Percentiles rank a stretch among this genome's conserved stretches.
Evolutionary conservation across 2,797 vertebrate species (phyloP).

Genomic region (Parauchenoglanis punctatus): DNA sequence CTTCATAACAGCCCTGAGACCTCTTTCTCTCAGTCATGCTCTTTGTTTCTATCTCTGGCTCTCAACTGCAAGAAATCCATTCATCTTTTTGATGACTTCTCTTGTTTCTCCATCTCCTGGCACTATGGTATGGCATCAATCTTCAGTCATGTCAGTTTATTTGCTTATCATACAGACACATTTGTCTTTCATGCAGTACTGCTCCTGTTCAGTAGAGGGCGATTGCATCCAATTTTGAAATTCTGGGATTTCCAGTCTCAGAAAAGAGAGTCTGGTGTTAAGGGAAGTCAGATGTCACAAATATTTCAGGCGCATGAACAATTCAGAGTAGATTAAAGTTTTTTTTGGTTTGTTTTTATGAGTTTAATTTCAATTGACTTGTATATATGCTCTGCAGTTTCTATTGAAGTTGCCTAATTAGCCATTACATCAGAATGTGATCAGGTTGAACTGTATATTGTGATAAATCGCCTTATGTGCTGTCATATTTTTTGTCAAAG

Average conservation of each 20-base stretch:
- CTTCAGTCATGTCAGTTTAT: background rate
- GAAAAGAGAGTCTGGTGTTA: background rate
- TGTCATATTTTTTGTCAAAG: background rate
- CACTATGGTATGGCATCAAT: background rate
- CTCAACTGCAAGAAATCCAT: background rate
- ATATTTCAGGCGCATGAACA: background rate
- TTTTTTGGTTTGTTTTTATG: background rate
- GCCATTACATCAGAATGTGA: background rate
- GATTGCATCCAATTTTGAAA: conserved; percentile 23
- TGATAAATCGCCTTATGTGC: background rate
- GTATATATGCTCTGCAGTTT: background rate
- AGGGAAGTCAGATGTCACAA: background rate
- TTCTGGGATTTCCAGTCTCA: background rate
- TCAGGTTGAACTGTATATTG: background rate
- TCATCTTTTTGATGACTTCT: background rate
- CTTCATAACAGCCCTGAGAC: conserved; percentile 52
- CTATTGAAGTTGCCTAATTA: background rate
- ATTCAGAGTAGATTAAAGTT: background rate
- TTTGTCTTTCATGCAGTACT: conserved; percentile 2
- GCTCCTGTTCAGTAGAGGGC: conserved; percentile 46
- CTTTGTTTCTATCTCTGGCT: background rate
- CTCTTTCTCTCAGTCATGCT: background rate
- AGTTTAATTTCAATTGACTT: background rate
- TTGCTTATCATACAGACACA: background rate
- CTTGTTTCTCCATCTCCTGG: conserved; percentile 1